Conservation (phyloP, 2,113 vertebrate genomes). For the Spilogale gracilis region DNA sequence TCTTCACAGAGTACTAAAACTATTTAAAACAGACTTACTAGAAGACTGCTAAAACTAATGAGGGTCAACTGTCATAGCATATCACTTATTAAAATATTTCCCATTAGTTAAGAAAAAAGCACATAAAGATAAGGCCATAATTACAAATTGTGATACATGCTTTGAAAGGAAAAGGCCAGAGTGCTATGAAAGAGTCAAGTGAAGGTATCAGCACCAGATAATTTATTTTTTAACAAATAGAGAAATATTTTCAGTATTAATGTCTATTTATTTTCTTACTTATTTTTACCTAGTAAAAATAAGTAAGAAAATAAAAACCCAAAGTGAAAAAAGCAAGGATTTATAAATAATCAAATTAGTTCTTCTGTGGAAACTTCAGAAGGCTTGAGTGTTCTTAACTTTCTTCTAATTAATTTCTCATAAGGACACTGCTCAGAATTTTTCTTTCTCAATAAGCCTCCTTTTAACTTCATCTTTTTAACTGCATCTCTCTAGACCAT, state of each 20-base stretch:
- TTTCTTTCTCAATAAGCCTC: not conserved
- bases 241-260: not conserved
- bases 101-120: not conserved
- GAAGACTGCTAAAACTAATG: not conserved
- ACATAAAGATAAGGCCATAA: not conserved
- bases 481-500: not conserved
- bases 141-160: not conserved
- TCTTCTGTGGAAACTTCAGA: not conserved
- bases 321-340: not conserved
- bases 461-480: not conserved
- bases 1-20: not conserved
- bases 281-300: not conserved
- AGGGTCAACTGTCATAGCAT: not conserved
- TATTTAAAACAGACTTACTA: not conserved
- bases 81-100: constrained; percentile 13
- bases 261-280: not conserved
- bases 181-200: not conserved
- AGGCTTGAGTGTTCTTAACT: not conserved
- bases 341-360: not conserved
- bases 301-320: not conserved
- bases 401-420: not conserved
- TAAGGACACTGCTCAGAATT: not conserved
- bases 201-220: not conserved
- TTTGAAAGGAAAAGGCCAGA: not conserved
- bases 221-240: not conserved